Evolutionary conservation across 2,888 invertebrate genomes (phyloP).

Genomic region (Chymomyza amoena): DNA sequence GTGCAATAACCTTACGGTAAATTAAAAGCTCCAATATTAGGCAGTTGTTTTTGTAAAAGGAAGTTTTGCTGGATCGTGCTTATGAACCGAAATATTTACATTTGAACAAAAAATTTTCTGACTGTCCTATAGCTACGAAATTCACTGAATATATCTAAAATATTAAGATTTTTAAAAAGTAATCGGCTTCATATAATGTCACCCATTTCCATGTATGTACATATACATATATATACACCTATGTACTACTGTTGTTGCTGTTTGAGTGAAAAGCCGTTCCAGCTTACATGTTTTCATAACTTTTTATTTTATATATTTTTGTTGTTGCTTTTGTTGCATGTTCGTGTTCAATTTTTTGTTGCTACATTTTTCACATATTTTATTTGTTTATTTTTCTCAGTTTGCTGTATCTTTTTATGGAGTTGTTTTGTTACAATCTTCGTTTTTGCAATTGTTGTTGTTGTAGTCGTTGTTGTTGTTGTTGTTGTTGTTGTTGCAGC

Average conservation of each 20-base stretch:
- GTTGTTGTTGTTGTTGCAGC: conserved; percentile 1
- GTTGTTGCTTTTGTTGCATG: not conserved
- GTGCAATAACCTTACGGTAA: too few relatives aligned
- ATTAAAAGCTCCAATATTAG: too few relatives aligned
- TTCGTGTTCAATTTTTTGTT: not conserved
- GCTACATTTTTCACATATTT: not conserved
- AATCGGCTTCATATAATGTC: too few relatives aligned
- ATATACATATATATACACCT: too few relatives aligned
- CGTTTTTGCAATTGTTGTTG: conserved; percentile 1
- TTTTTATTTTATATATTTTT: conserved; percentile 61
- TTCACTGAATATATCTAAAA: too few relatives aligned
- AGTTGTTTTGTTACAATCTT: not conserved
- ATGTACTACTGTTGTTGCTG: not conserved
- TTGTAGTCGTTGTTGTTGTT: not conserved
- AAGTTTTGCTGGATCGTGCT: too few relatives aligned
- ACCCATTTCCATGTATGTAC: too few relatives aligned
- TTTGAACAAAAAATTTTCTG: too few relatives aligned
- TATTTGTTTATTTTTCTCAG: not conserved
- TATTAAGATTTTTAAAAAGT: too few relatives aligned
- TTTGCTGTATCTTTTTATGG: not conserved
- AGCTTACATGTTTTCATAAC: conserved; percentile 57
- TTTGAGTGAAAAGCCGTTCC: conserved; percentile 19
- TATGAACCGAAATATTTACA: too few relatives aligned
- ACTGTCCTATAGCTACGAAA: too few relatives aligned
- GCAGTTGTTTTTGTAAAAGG: too few relatives aligned